phyloP scores from a whole-genome alignment of 2,888 invertebrate species.

The Scaeva pyrastri region DNA sequence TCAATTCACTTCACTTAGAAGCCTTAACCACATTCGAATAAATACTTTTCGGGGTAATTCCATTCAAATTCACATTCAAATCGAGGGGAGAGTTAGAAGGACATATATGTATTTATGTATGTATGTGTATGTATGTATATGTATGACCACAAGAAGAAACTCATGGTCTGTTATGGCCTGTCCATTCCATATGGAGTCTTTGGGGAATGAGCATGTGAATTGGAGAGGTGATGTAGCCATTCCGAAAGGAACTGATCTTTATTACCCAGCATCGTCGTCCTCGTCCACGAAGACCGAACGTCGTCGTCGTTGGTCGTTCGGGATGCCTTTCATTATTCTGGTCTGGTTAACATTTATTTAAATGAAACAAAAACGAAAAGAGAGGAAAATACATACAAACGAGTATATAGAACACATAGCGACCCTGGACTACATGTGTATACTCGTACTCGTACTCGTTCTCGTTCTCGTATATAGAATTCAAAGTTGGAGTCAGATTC shows the following conservation, averaged over 20 bases:
- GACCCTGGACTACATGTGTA: background rate
- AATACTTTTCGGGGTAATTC: conserved; percentile 48
- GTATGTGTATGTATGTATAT: background rate
- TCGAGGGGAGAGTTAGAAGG: background rate
- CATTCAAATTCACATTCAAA: conserved; percentile 44
- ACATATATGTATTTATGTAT: background rate
- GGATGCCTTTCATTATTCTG: conserved; percentile 68
- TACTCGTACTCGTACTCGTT: too few species aligned
- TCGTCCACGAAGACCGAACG: background rate
- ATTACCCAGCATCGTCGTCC: conserved; percentile 28
- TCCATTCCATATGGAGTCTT: conserved; percentile 6
- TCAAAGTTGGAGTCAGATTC: conserved; percentile 16
- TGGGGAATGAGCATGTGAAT: conserved; percentile 37
- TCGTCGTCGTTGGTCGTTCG: conserved; percentile 20
- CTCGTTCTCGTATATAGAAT: too few species aligned
- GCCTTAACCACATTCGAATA: conserved; percentile 30
- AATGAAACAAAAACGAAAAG: conserved; percentile 64
- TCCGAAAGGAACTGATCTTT: conserved; percentile 49
- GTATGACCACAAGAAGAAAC: conserved; percentile 36
- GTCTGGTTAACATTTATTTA: conserved; percentile 68
- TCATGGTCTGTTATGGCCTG: conserved; percentile 30
- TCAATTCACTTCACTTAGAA: conserved; percentile 21
- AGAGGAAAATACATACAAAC: too few species aligned
- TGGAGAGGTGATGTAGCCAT: conserved; percentile 31
- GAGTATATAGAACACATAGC: background rate